Conservation (phyloP, 1,140 invertebrate species). For the Hermatobates lingyangjiaoensis region DNA sequence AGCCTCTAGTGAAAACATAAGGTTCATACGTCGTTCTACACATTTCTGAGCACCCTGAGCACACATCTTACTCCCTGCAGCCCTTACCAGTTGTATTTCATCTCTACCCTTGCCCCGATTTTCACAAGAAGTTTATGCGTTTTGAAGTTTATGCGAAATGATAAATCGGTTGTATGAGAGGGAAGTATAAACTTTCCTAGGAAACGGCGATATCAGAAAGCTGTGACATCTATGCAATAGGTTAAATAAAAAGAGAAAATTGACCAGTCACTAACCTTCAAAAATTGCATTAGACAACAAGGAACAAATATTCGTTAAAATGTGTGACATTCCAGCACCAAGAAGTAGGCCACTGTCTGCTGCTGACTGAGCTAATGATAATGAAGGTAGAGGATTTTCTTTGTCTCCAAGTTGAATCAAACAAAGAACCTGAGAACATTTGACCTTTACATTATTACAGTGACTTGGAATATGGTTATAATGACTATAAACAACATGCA, state of each 20-base stretch:
- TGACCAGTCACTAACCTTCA: neutral
- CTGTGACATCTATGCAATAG: neutral
- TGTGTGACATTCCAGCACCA: slow-evolving; percentile 26
- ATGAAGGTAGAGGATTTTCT: slow-evolving; percentile 12
- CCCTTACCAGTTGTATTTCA: no score
- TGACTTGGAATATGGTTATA: no score
- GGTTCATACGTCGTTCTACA: no score
- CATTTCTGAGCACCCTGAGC: no score
- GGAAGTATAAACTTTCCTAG: neutral
- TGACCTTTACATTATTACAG: no score
- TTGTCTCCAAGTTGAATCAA: neutral
- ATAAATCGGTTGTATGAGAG: neutral
- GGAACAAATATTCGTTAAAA: slow-evolving; percentile 13
- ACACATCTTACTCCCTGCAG: no score
- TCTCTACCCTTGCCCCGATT: no score
- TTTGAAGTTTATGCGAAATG: neutral
- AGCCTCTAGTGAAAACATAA: no score
- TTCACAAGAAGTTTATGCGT: no score
- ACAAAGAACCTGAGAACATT: slow-evolving; percentile 2
- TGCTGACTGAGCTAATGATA: slow-evolving; percentile 38
- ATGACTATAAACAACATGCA: no score
- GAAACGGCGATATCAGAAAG: neutral
- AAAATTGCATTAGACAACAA: slow-evolving; percentile 11
- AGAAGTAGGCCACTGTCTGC: slow-evolving; percentile 68
- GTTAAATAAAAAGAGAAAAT: neutral